Conservation (phyloP, 2,888 invertebrate genomes). For the Hemaris fuciformis region DNA sequence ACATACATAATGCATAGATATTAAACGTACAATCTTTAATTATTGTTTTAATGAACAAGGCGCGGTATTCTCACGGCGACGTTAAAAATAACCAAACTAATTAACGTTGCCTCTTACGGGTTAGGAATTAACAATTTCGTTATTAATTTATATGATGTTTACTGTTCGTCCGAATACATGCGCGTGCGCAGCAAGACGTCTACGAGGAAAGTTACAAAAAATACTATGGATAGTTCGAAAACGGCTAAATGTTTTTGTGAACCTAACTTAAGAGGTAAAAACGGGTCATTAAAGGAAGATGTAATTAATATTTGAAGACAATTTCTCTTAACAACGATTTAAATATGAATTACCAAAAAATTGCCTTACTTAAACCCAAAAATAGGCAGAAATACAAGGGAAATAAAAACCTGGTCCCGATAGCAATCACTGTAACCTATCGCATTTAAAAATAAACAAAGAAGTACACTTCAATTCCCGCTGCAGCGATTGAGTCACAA, state of each 20-base stretch:
- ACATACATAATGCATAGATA: constrained; percentile 31
- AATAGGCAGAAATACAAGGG: too few relatives aligned
- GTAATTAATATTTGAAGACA: too few relatives aligned
- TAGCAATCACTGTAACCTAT: too few relatives aligned
- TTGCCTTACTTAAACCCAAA: too few relatives aligned
- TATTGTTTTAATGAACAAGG: constrained; percentile 42
- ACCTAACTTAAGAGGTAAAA: background rate
- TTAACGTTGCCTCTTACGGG: constrained; percentile 38
- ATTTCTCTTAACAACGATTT: too few relatives aligned
- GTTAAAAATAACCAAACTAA: constrained; percentile 50
- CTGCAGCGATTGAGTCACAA: background rate
- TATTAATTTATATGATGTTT: constrained; percentile 49
- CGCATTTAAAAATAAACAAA: too few relatives aligned
- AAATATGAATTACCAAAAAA: too few relatives aligned
- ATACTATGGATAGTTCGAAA: background rate
- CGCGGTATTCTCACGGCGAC: constrained; percentile 52
- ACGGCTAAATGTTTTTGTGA: background rate
- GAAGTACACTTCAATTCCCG: too few relatives aligned
- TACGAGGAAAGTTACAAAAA: background rate
- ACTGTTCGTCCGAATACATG: constrained; percentile 26
- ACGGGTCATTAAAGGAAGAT: too few relatives aligned
- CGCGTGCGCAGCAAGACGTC: constrained; percentile 22
- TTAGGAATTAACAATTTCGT: constrained; percentile 41
- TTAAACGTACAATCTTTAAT: constrained; percentile 43
- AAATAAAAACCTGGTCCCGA: too few relatives aligned